These are phyloP conservation scores for Scolanthus callimorphus DNA, from an alignment of 92 coral and sea anemone genomes.

Conservation along the genomic window DNA sequence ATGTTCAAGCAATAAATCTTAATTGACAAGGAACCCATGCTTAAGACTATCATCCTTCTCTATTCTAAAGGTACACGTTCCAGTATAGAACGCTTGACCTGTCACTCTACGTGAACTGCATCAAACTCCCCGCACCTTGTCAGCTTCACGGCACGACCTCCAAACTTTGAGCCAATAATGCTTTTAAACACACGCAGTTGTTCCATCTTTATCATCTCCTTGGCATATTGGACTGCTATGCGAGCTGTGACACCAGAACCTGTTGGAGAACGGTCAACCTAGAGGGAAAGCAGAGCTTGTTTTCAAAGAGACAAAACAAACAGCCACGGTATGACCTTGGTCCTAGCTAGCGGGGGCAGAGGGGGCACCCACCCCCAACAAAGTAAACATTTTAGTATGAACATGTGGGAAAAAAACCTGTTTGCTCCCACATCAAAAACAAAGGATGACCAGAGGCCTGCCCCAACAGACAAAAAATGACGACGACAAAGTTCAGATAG, in stretches of 20 bases:
- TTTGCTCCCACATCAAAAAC: too few species aligned
- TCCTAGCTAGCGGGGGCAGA: too few species aligned
- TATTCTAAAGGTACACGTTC: conserved; percentile 74
- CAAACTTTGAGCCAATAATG: conserved; percentile 84
- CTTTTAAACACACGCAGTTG: conserved; percentile 82
- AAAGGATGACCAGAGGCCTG: too few species aligned
- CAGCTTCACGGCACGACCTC: conserved; percentile 79
- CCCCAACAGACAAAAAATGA: too few species aligned
- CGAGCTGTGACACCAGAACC: conserved; percentile 99
- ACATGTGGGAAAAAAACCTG: too few species aligned
- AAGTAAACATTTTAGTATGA: too few species aligned
- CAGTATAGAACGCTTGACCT: conserved; percentile 90
- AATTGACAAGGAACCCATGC: conserved; percentile 62
- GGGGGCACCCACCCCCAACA: too few species aligned
- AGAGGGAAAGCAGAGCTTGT: too few species aligned
- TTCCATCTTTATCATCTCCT: conserved; percentile 67
- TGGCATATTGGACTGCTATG: conserved; percentile 91
- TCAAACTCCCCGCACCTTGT: conserved; percentile 89
- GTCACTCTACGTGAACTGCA: conserved; percentile 95
- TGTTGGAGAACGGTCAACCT: conserved; percentile 95
- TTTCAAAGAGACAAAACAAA: too few species aligned
- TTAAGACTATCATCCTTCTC: conserved; percentile 90
- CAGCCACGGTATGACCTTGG: too few species aligned
- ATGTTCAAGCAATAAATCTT: too few species aligned
- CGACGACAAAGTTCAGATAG: too few species aligned